Conservation (phyloP, 2,113 vertebrate species). For the Cynopterus brachyotis region DNA sequence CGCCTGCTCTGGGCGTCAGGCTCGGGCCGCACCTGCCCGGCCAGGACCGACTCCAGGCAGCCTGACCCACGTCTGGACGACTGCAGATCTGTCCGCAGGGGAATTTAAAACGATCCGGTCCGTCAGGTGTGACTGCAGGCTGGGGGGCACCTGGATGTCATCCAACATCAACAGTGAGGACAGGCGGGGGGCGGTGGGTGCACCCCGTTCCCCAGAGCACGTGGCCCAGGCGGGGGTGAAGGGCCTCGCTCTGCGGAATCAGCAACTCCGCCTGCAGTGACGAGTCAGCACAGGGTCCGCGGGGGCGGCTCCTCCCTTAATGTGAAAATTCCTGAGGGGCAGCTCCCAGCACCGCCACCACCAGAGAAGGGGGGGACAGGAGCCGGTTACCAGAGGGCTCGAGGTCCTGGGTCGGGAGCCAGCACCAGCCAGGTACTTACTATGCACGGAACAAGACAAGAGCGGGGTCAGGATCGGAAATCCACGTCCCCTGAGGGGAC, state of each 20-base stretch:
- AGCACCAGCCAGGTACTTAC: not conserved
- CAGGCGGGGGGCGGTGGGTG: not conserved
- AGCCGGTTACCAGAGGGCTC: not conserved
- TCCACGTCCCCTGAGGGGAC: not conserved
- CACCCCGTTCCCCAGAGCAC: not conserved
- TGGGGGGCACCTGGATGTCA: not conserved
- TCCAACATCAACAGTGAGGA: not conserved
- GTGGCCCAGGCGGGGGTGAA: not conserved
- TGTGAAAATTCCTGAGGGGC: constrained; percentile 53
- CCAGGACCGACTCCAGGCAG: constrained; percentile 61
- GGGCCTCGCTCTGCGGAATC: not conserved
- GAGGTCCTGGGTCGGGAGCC: not conserved
- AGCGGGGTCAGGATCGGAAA: too few relatives aligned
- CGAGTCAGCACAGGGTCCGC: constrained; percentile 35
- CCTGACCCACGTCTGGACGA: constrained; percentile 61
- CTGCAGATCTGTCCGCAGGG: constrained; percentile 53
- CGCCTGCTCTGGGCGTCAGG: constrained; percentile 32
- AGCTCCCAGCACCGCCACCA: not conserved
- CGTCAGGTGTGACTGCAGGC: not conserved
- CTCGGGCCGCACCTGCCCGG: constrained; percentile 57
- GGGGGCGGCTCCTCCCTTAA: constrained; percentile 16
- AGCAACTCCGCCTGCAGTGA: not conserved
- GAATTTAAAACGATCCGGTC: constrained; percentile 51
- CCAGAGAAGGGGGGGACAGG: not conserved
- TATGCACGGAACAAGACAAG: not conserved